Evolutionary conservation across 1,140 invertebrate genomes (phyloP), one percentile per base, ranked within the genome.

Genomic region (Dinothrombium tinctorium): DNA sequence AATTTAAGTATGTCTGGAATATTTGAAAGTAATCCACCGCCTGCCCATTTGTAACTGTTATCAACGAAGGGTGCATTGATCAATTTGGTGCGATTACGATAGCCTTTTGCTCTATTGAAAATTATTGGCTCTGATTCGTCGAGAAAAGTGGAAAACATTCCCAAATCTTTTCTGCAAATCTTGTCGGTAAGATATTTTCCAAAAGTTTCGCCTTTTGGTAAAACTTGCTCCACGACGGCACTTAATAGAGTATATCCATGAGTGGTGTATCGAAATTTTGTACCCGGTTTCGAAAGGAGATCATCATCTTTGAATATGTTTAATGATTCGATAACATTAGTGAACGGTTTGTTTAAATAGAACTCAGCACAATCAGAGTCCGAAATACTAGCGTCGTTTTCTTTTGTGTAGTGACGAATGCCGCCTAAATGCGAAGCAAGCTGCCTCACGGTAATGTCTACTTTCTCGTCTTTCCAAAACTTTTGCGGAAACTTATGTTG

Each of bases 21-120:
- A 25, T 59, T 70, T 1, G 71, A 74, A 7, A 72, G 44, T 35
- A 74, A 55, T 21, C 71, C 71, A 15, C 72, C 72, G n/a, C 71
- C 72, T 6, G 70, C 71, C 64, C 65, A 71, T 55, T 74, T 73
- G 51, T 68, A 69, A 0, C 69, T 71, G 44, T 64, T 63, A 49
- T 74, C 67, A 5, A 72, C 68, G 52, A 65, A 67, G 1, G 68
- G 69, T 8, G 62, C 60, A 54, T 73, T 74, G 4, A 55, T 46
- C 7, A 73, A 25, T 38, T 38, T 38, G 11, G 4, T 15, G 4
- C 9, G 6, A 7, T 25, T 23, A 12, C n/a, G 23, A 43, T 48
- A 48, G 12, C 52, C 69, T 64, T 57, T 60, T 41, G 65, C 54
- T 50, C 70, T 53, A 49, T 71, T 60, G 38, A 62, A 58, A 35